phyloP scores from a whole-genome alignment of 2,113 vertebrate genomes.

The Corythaeola cristata region DNA sequence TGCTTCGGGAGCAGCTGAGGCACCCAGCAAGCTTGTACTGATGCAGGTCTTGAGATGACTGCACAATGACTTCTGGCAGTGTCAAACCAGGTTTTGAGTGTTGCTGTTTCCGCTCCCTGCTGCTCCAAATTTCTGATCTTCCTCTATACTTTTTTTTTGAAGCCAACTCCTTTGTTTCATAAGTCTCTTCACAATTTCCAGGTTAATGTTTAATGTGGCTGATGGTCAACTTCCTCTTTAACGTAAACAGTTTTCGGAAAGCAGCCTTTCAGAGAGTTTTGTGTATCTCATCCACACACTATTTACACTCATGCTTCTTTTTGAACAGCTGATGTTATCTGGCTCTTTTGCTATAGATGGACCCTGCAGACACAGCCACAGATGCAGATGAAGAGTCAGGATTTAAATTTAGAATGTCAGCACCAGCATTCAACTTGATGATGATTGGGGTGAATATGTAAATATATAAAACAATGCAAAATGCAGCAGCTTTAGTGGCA shows the following conservation, averaged over 20 bases:
- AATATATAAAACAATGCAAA: background rate
- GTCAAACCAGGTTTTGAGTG: background rate
- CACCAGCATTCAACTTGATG: background rate
- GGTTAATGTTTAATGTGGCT: background rate
- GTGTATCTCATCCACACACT: background rate
- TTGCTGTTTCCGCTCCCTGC: background rate
- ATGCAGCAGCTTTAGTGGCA: background rate
- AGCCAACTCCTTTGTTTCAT: background rate
- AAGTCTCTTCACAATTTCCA: background rate
- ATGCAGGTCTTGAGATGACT: background rate
- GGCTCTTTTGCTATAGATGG: background rate
- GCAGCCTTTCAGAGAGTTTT: background rate
- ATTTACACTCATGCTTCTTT: background rate
- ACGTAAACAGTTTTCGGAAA: background rate
- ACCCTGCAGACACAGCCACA: background rate
- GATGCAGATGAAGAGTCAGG: background rate
- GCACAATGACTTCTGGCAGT: background rate
- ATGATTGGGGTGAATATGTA: background rate
- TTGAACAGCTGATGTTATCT: background rate
- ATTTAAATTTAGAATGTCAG: background rate
- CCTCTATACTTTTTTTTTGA: background rate
- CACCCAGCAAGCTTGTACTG: rapidly evolving
- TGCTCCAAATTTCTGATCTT: background rate
- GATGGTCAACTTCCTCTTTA: background rate
- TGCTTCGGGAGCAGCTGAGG: rapidly evolving